phyloP scores from a whole-genome alignment of 1,140 invertebrate genomes.

The Brachystomella parvula region DNA sequence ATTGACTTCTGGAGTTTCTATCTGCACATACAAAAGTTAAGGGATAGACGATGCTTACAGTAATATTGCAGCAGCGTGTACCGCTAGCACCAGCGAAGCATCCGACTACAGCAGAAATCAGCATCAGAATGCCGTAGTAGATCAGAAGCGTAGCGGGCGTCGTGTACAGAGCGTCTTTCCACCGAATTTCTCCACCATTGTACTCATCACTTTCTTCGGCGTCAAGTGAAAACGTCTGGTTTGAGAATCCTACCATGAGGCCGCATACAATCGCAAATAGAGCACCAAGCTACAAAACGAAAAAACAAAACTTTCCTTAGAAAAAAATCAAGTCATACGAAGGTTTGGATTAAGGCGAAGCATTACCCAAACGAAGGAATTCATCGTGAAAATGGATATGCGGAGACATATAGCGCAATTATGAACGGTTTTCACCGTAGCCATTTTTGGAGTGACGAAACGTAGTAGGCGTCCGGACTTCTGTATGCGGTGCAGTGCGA shows the following conservation, averaged over 20 bases:
- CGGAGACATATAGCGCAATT: not conserved
- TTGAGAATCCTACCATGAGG: conserved; percentile 1
- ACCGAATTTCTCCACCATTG: not conserved
- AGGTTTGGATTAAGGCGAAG: not conserved
- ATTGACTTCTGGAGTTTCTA: not conserved
- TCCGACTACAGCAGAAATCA: not conserved
- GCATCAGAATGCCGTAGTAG: not conserved
- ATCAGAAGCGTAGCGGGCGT: not conserved
- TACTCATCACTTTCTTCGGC: not conserved
- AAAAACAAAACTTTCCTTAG: not conserved
- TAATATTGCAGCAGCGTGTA: not conserved
- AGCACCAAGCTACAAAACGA: not conserved
- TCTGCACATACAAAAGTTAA: not conserved
- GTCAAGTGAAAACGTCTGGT: not conserved
- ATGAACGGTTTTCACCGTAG: not conserved
- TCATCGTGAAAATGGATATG: not conserved
- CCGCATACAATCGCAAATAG: not conserved
- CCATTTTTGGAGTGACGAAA: no score
- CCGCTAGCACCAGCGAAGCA: not conserved
- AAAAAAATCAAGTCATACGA: not conserved
- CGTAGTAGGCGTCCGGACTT: no score
- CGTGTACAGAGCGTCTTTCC: not conserved
- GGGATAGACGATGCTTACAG: not conserved
- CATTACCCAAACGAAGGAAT: not conserved
- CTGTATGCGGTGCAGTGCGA: no score